Percentiles rank a stretch among this genome's conserved stretches.
phyloP scores from a whole-genome alignment of 2,888 invertebrate genomes.

The Sturmia bella region DNA sequence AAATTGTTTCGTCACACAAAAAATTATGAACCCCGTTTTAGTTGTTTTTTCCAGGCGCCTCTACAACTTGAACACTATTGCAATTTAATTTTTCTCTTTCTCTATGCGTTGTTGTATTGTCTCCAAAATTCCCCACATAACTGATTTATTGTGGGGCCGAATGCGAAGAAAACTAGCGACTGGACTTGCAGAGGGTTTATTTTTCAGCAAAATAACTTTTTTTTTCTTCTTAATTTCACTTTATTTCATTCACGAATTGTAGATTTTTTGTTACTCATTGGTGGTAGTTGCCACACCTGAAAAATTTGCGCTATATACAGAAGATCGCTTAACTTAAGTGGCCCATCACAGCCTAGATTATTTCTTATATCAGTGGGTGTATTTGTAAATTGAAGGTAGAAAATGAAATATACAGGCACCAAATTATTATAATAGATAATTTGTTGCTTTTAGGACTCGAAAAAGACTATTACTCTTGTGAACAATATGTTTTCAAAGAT shows the following conservation, averaged over 20 bases:
- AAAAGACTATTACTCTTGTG: too few species aligned
- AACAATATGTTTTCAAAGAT: too few species aligned
- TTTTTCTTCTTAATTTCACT: not conserved
- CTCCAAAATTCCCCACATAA: constrained; percentile 69
- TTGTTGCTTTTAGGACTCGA: too few species aligned
- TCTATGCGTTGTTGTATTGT: constrained; percentile 65
- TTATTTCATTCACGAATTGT: constrained; percentile 6
- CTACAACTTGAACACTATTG: constrained; percentile 47
- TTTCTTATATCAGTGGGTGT: too few species aligned
- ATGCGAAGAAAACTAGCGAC: not conserved
- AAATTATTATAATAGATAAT: too few species aligned
- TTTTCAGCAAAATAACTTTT: constrained; percentile 1
- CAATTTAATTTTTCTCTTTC: constrained; percentile 51
- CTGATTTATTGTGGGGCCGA: constrained; percentile 44
- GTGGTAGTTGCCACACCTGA: not conserved
- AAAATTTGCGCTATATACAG: not conserved
- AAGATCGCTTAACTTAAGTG: too few species aligned
- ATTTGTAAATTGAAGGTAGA: too few species aligned
- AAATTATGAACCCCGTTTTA: constrained; percentile 71
- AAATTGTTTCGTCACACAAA: constrained; percentile 71
- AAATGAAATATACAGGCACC: too few species aligned
- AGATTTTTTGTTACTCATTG: not conserved
- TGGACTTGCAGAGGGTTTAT: constrained; percentile 22
- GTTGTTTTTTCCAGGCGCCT: constrained; percentile 64
- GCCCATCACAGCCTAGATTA: too few species aligned